These are phyloP conservation scores for Lutra lutra DNA, from an alignment of 2,797 vertebrate species.

Conservation along the genomic window DNA sequence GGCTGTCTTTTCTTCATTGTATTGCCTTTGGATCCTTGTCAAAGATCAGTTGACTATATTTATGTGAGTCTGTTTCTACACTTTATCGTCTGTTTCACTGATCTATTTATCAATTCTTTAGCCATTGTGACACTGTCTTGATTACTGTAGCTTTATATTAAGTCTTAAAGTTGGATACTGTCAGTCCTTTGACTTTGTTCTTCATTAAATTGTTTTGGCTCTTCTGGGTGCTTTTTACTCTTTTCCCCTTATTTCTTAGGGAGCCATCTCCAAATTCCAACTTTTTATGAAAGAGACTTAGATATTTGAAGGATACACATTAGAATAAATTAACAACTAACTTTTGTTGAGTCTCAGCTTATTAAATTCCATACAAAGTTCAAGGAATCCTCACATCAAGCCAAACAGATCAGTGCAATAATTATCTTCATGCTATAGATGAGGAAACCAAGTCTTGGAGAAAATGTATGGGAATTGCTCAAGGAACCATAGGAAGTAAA, in stretches of 20 bases:
- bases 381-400: neutral
- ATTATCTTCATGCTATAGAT: conserved; percentile 16
- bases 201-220: neutral
- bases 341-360: neutral
- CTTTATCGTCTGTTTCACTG: neutral
- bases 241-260: neutral
- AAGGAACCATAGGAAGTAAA: neutral
- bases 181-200: neutral
- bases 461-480: neutral
- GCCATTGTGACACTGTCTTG: neutral
- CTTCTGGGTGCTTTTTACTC: neutral
- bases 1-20: neutral
- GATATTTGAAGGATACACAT: neutral
- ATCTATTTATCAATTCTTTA: neutral
- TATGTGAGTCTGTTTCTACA: neutral
- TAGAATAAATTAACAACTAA: neutral
- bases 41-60: neutral
- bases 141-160: neutral
- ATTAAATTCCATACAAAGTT: conserved; percentile 39
- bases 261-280: neutral
- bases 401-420: neutral
- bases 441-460: neutral
- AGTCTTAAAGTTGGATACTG: neutral
- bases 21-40: neutral
- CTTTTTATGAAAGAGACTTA: neutral